Conservation (phyloP, 2,888 invertebrate species). For the Mactromeris polynyma region DNA sequence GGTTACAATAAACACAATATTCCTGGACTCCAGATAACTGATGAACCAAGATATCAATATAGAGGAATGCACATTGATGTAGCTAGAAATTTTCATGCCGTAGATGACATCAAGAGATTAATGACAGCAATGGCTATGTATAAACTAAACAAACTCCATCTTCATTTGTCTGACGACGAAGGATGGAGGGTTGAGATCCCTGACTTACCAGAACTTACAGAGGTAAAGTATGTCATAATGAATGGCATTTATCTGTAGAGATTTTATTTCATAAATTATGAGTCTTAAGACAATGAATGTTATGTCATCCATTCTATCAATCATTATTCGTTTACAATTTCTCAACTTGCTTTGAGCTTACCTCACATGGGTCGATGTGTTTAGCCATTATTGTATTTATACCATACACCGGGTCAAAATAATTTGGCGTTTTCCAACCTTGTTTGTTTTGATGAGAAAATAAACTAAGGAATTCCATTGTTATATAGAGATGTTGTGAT, state of each 20-base stretch:
- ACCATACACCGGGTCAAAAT: no score
- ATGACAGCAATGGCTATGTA: conserved; percentile 85
- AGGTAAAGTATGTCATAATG: conserved; percentile 69
- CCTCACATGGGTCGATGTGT: no score
- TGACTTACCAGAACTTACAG: conserved; percentile 83
- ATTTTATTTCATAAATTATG: background rate
- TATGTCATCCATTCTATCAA: no score
- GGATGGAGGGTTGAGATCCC: conserved; percentile 86
- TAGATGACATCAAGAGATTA: conserved; percentile 75
- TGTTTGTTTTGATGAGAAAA: no score
- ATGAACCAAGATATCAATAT: conserved; percentile 76
- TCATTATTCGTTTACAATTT: no score
- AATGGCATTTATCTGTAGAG: background rate
- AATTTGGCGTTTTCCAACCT: no score
- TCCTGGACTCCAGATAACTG: conserved; percentile 61
- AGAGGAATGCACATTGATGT: conserved; percentile 81
- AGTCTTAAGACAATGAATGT: no score
- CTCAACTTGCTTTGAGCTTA: no score
- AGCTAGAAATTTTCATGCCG: conserved; percentile 80
- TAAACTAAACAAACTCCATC: conserved; percentile 85
- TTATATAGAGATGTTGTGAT: no score
- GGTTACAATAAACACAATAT: conserved; percentile 55
- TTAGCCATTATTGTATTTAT: no score
- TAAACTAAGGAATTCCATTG: no score
- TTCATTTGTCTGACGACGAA: conserved; percentile 86